These are phyloP conservation scores for Amblyjoppa proteus DNA, from an alignment of 2,888 invertebrate genomes.

Conservation along the genomic window DNA sequence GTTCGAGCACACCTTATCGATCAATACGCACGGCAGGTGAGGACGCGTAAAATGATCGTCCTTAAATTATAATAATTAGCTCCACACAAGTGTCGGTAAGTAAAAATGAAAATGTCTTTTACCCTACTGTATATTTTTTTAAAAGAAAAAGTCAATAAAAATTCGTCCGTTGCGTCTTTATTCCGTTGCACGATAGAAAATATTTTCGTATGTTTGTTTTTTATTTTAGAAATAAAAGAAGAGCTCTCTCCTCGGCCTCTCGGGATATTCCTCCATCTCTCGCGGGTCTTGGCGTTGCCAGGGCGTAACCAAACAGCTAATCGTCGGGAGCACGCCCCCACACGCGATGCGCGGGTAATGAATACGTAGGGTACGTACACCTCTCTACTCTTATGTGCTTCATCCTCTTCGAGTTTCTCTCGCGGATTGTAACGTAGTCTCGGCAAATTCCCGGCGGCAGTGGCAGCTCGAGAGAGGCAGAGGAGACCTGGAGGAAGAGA, in stretches of 20 bases:
- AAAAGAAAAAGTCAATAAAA: too few relatives aligned
- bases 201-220: not conserved
- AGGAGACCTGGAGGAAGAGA: not conserved
- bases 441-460: not conserved
- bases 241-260: constrained; percentile 25
- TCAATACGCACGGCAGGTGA: not conserved
- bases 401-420: constrained; percentile 32
- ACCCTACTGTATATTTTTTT: too few relatives aligned
- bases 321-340: constrained; percentile 77
- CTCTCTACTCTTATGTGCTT: constrained; percentile 41
- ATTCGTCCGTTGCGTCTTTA: not conserved
- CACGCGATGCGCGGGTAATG: constrained; percentile 76
- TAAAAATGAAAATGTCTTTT: not conserved
- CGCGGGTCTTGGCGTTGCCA: constrained; percentile 71
- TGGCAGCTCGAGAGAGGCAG: not conserved
- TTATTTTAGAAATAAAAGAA: constrained; percentile 47
- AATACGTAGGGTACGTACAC: constrained; percentile 73
- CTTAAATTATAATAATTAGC: constrained; percentile 2
- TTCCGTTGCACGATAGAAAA: constrained; percentile 27
- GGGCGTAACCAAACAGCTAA: constrained; percentile 80
- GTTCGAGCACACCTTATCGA: not conserved
- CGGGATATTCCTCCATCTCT: constrained; percentile 50
- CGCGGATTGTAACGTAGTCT: constrained; percentile 49
- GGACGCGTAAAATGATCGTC: not conserved
- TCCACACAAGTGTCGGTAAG: not conserved